Evolutionary conservation across 2,888 invertebrate species (phyloP).

Genomic region (Onchidella celtica): DNA sequence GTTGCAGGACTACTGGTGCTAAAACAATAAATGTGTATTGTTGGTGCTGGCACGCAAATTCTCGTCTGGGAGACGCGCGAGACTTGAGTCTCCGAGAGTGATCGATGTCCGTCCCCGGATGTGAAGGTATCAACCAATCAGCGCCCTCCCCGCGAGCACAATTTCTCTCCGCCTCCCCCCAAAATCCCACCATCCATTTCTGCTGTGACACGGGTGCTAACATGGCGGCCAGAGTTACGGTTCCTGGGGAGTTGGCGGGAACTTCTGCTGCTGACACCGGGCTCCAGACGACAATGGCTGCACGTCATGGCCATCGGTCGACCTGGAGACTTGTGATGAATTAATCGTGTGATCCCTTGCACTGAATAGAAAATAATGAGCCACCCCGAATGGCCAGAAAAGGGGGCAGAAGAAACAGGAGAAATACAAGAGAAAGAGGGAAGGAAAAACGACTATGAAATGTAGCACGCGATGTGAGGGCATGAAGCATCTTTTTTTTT

Average conservation of each 20-base stretch:
- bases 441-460: background rate
- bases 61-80: constrained; percentile 26
- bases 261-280: constrained; percentile 44
- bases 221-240: constrained; percentile 42
- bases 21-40: constrained; percentile 6
- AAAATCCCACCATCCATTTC: constrained; percentile 41
- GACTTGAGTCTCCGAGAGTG: constrained; percentile 38
- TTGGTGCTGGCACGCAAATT: constrained; percentile 3
- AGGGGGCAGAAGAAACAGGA: background rate
- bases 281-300: constrained; percentile 46
- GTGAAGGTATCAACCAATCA: constrained; percentile 48
- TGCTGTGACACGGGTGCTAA: constrained; percentile 33
- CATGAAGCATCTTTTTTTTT: too few relatives aligned
- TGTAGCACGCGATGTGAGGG: background rate
- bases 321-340: constrained; percentile 50
- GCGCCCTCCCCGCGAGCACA: constrained; percentile 27
- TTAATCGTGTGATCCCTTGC: constrained; percentile 44
- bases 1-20: background rate
- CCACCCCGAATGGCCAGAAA: background rate
- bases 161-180: constrained; percentile 36
- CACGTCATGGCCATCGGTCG: constrained; percentile 43
- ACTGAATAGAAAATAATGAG: constrained; percentile 40
- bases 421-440: background rate
- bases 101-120: constrained; percentile 44
- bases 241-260: constrained; percentile 40